Evolutionary conservation across 1,140 invertebrate species (phyloP), one percentile per base, ranked within the genome.

Genomic region (Philopotamus ludificatus): DNA sequence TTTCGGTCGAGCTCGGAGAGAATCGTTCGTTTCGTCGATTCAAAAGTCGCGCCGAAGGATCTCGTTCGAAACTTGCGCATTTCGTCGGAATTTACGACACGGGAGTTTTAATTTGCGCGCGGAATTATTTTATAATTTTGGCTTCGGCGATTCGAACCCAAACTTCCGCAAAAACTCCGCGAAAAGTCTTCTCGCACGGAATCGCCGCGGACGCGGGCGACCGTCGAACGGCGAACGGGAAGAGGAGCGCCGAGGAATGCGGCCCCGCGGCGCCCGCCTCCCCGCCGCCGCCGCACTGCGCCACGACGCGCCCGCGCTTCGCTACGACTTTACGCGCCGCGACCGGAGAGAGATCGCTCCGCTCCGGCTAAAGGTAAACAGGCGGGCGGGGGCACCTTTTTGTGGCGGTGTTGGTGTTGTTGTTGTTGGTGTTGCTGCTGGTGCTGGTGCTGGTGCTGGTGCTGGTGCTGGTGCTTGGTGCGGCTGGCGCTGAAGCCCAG

Each of bases 401-500:
- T 34, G n/a, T n/a, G n/a, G n/a, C n/a, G 20, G 55, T 59, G 21
- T 62, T 62, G 44, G 58, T 34, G 18, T 63, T 50, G 26, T 57
- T 62, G 42, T 44, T 3, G 42, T 44, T 7, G n/a, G 42, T 44
- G 42, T 3, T 12, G 42, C 20, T 44, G 42, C 42, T 2, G 42
- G 42, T 44, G 42, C 20, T 44, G 42, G 42, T 39, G 7, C 34
- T 7, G n/a, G 34, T 39, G 7, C 34, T 80, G 79, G 70, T 76
- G 73, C 77, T 80, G 79, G 16, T 16, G 47, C 71, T 80, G 79
- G 75, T 75, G 39, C 12, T 77, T 75, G 76, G 77, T 73, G 2
- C 54, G 34, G 63, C 77, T 76, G 45, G 78, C 78, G 72, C 77
- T 80, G 53, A 81, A 77, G 68, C 79, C 79, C 45, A 81, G 76